Evolutionary conservation across 2,113 vertebrate species (phyloP), one percentile per base, ranked within the genome.

Genomic region (Megaleporinus macrocephalus): DNA sequence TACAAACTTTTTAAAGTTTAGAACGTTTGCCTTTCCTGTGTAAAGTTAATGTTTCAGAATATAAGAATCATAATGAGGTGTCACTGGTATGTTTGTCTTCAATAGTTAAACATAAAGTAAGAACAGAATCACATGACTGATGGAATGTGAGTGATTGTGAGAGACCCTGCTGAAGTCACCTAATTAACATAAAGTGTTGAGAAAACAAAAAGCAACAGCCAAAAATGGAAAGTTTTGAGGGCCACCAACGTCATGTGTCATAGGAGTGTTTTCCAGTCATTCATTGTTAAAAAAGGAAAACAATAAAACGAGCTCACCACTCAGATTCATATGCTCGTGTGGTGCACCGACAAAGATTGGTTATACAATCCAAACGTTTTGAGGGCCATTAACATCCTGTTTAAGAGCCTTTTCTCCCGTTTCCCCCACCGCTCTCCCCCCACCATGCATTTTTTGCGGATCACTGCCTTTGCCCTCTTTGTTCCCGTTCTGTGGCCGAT

Each of bases 381-480:
- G 47, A 68, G 65, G 65, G 65, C 65, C 65, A 68, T 68, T 36
- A 76, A 77, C 73, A 71, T 73, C 22, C 55, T 22, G 49, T 81
- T 70, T 27, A 18, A 59, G 14, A 27, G 66, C n/a, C 51, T 33
- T 14, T 1, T 57, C 30, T 13, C 41, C n/a, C n/a, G n/a, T n/a
- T n/a, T n/a, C n/a, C 68, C 55, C 59, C 66, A n/a, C 47, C 73
- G 29, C 18, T 63, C 53, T 80, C 89, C 89, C 86, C 87, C 70
- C 85, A 85, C 85, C 69, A 68, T 73, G 86, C 93, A 94, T 95
- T 94, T 90, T 90, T 93, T 84, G 62, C 87, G 92, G 92, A 92
- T 94, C 93, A 93, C 90, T 93, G 92, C 92, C 83, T 84, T 36
- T 49, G 87, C 90, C 91, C 90, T 92, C 91, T 94, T 94, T 93